Conservation (phyloP, 2,797 vertebrate species). For the Nannoperca obscura region DNA sequence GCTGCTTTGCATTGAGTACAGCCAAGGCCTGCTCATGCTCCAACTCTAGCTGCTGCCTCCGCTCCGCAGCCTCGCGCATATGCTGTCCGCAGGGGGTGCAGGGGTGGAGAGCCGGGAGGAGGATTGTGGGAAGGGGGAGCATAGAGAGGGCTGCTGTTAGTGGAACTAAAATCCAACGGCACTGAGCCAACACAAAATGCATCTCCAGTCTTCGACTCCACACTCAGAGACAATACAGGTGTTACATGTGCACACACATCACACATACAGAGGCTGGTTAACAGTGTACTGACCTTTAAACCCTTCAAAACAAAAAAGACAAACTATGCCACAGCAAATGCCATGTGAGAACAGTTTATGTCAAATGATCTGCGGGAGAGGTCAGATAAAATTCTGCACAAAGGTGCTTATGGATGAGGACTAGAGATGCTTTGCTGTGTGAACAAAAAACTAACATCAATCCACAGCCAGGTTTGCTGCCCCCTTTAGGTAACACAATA, state of each 20-base stretch:
- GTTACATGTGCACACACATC: constrained; percentile 62
- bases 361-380: constrained; percentile 45
- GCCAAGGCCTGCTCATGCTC: constrained; percentile 99
- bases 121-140: constrained; percentile 46
- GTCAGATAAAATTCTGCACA: constrained; percentile 55
- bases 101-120: constrained; percentile 59
- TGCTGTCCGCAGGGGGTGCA: constrained; percentile 86
- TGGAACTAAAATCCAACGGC: constrained; percentile 62
- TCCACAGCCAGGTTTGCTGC: constrained; percentile 74
- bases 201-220: constrained; percentile 68
- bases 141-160: constrained; percentile 79
- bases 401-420: constrained; percentile 67
- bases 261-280: constrained; percentile 53
- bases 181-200: constrained; percentile 60
- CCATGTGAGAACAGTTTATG: constrained; percentile 60
- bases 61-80: constrained; percentile 98
- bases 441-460: constrained; percentile 55
- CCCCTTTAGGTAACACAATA: constrained; percentile 74
- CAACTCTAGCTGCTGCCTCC: constrained; percentile 98
- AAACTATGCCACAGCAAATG: constrained; percentile 54
- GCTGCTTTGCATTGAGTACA: constrained; percentile 97
- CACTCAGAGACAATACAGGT: constrained; percentile 57
- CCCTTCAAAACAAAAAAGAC: constrained; percentile 45
- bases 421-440: constrained; percentile 72
- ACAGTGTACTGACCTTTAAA: constrained; percentile 56